These are phyloP conservation scores for Sciurus niger DNA, from an alignment of 2,113 vertebrate species.

Conservation along the genomic window DNA sequence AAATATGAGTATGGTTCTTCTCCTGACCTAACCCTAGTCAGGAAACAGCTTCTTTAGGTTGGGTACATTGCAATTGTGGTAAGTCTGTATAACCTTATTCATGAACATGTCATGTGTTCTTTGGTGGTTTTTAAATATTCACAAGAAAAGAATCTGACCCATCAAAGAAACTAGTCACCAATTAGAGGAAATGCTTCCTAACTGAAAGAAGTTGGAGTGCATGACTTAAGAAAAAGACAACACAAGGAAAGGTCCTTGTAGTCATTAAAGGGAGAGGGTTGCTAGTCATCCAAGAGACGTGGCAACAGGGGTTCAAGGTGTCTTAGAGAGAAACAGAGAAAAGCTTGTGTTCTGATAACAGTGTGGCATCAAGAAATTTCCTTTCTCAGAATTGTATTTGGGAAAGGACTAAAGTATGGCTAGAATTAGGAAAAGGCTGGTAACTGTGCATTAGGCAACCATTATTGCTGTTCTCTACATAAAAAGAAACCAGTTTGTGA, in stretches of 20 bases:
- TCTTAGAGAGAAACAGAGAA: background rate
- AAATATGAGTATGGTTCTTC: conserved; percentile 29
- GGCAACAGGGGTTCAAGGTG: background rate
- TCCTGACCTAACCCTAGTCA: background rate
- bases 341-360: background rate
- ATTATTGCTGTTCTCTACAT: background rate
- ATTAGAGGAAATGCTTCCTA: background rate
- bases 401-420: background rate
- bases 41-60: conserved; percentile 25
- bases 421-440: background rate
- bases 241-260: background rate
- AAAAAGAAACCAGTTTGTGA: background rate
- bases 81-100: conserved; percentile 54
- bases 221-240: background rate
- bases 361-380: background rate
- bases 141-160: conserved; percentile 5
- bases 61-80: background rate
- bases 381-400: background rate
- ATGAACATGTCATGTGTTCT: conserved; percentile 28
- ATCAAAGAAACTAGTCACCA: conserved; percentile 42
- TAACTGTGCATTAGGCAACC: background rate
- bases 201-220: background rate
- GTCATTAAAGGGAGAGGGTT: background rate
- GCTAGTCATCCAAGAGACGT: background rate
- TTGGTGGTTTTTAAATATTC: conserved; percentile 60